Base-by-base conservation (phyloP, 1,140 invertebrate species). In the Heliothis subflexa region DNA sequence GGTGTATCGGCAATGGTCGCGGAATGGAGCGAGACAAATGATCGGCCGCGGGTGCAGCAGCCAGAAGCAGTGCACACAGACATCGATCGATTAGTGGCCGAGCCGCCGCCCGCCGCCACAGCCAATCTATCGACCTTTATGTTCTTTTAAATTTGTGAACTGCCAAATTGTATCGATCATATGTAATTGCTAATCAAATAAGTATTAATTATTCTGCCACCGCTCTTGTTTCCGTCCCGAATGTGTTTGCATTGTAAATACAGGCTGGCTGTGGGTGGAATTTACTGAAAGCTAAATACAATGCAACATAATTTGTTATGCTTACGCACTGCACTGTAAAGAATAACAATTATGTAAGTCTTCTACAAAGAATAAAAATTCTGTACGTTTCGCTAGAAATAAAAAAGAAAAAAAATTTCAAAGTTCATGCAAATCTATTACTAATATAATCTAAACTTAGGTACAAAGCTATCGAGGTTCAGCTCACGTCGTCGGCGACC, bases 71-170 rank as follows among this genome's bases (percentile, higher is more conserved):
- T 92, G 91, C 90, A 90, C 89, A 92, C 88, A 91, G 91, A 92
- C 90, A 89, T 80, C 91, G 89, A 94, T 94, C 91, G 91, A 92
- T 93, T 91, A 93, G 90, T 87, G 88, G 85, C 78, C 85, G 78
- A 81, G 81, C 89, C 85, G 25, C 84, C 88, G 85, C 83, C 85
- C 88, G 88, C 81, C 89, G 85, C 84, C 86, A 85, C 86, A 85
- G 78, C 85, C 89, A 90, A 91, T 88, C 81, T 90, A 92, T 92
- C 90, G 88, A 89, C 86, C 89, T 90, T 90, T 88, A 87, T 83
- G 82, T 89, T 89, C 81, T 85, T 89, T 91, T 87, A 82, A 86
- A 90, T 89, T 83, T 80, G 78, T 88, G 86, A 85, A 90, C 88
- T 85, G 84, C 85, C 88, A 85, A 91, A 91, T 91, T 89, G 86